Conservation (phyloP, 2,888 invertebrate species). For the Chymomyza fuscimana region DNA sequence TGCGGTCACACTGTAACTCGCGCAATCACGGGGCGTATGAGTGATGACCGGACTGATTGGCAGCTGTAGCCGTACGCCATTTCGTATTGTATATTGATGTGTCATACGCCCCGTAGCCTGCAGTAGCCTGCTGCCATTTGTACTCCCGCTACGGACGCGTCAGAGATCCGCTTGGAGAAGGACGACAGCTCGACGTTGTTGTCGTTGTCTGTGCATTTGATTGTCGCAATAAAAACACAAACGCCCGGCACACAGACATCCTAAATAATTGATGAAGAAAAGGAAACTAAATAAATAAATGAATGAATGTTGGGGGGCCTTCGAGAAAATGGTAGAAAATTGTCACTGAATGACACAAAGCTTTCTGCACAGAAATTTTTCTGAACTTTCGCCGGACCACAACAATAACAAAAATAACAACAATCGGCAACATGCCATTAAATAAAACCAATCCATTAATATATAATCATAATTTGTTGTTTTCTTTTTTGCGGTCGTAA, state of each 20-base stretch:
- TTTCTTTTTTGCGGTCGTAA: slow-evolving; percentile 22
- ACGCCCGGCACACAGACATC: slow-evolving; percentile 24
- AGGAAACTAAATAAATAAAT: slow-evolving; percentile 73
- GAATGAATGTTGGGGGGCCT: slow-evolving; percentile 41
- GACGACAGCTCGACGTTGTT: neutral
- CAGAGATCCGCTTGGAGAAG: neutral
- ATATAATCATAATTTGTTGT: slow-evolving; percentile 54
- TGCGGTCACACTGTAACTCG: neutral
- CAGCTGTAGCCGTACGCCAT: no score
- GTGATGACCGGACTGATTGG: slow-evolving; percentile 23
- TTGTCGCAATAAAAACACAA: slow-evolving; percentile 56
- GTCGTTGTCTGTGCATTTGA: slow-evolving; percentile 28
- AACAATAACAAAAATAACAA: slow-evolving; percentile 25
- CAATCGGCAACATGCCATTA: slow-evolving; percentile 26
- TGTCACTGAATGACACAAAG: slow-evolving; percentile 71
- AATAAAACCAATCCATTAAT: slow-evolving; percentile 39
- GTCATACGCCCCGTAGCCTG: slow-evolving; percentile 1
- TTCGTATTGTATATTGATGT: slow-evolving; percentile 5
- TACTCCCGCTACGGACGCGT: neutral
- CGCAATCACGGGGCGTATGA: slow-evolving; percentile 27
- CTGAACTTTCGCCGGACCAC: slow-evolving; percentile 8
- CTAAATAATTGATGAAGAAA: slow-evolving; percentile 67
- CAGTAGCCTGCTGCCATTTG: neutral
- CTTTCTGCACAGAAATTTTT: slow-evolving; percentile 54
- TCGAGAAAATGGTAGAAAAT: slow-evolving; percentile 42